These are phyloP conservation scores for Apodemia duryi DNA, from an alignment of 2,888 invertebrate genomes.

Conservation along the genomic window DNA sequence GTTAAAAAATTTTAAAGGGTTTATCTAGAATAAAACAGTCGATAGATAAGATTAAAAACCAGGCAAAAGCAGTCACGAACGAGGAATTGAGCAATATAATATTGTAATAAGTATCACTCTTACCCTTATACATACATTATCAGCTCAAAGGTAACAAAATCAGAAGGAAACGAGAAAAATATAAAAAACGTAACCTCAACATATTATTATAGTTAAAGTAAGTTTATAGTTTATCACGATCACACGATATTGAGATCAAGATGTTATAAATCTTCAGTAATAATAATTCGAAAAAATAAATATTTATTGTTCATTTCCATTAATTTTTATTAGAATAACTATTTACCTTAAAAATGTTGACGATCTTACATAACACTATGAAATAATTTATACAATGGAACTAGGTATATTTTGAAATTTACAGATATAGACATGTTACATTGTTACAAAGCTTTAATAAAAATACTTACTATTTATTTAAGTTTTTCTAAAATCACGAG, in stretches of 20 bases:
- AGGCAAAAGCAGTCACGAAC: too few relatives aligned
- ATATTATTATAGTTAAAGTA: not conserved
- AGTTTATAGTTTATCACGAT: not conserved
- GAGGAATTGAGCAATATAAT: too few relatives aligned
- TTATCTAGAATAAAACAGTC: too few relatives aligned
- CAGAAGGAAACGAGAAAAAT: too few relatives aligned
- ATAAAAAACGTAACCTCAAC: not conserved
- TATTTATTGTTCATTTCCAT: too few relatives aligned
- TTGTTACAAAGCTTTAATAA: not conserved
- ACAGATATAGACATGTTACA: not conserved
- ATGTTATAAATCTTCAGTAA: not conserved
- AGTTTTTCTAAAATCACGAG: constrained; percentile 19
- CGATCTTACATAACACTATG: constrained; percentile 32
- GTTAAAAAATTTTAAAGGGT: too few relatives aligned
- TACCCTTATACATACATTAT: too few relatives aligned
- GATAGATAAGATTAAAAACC: too few relatives aligned
- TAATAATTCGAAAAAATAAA: not conserved
- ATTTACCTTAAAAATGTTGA: constrained; percentile 25
- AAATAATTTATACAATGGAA: not conserved
- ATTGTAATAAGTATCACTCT: too few relatives aligned
- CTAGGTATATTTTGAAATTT: not conserved
- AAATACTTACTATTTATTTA: constrained; percentile 26
- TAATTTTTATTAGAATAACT: not conserved
- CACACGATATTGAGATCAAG: not conserved
- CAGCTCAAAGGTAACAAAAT: too few relatives aligned